These are phyloP conservation scores for Atherix ibis DNA, from an alignment of 2,888 invertebrate species.

Conservation along the genomic window DNA sequence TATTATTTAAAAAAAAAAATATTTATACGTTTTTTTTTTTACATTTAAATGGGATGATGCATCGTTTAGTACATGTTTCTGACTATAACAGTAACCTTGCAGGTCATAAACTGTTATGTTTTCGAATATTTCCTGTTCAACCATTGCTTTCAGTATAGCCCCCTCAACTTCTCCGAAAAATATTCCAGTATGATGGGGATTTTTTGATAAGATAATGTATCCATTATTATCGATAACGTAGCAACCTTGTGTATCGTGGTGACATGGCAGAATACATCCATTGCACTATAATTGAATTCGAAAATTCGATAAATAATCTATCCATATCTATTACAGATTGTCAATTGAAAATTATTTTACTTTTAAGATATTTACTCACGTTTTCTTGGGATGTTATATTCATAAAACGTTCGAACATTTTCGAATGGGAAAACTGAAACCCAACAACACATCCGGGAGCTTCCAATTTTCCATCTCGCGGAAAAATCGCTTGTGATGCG, in stretches of 20 bases:
- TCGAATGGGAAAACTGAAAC: slow-evolving; percentile 60
- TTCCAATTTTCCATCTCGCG: slow-evolving; percentile 53
- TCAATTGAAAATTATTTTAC: neutral
- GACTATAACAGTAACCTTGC: slow-evolving; percentile 57
- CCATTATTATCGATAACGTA: slow-evolving; percentile 87
- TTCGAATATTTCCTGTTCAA: slow-evolving; percentile 54
- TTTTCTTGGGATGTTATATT: slow-evolving; percentile 44
- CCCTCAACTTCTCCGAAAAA: slow-evolving; percentile 77
- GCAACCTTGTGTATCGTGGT: slow-evolving; percentile 52
- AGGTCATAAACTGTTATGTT: slow-evolving; percentile 69
- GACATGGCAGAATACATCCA: slow-evolving; percentile 39
- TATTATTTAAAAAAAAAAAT: neutral
- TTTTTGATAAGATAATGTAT: slow-evolving; percentile 55
- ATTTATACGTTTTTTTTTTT: slow-evolving; percentile 10
- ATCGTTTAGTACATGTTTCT: slow-evolving; percentile 24
- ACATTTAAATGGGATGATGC: slow-evolving; percentile 21
- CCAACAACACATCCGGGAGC: slow-evolving; percentile 84
- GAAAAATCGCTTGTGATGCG: slow-evolving; percentile 70
- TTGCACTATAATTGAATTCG: slow-evolving; percentile 28
- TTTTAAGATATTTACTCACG: slow-evolving; percentile 27
- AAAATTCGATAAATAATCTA: neutral
- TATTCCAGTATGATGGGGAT: slow-evolving; percentile 51
- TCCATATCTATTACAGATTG: neutral
- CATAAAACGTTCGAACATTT: slow-evolving; percentile 52
- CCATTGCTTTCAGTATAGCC: slow-evolving; percentile 59